Conservation (phyloP, 1,140 invertebrate genomes). For the Drosophila ficusphila region DNA sequence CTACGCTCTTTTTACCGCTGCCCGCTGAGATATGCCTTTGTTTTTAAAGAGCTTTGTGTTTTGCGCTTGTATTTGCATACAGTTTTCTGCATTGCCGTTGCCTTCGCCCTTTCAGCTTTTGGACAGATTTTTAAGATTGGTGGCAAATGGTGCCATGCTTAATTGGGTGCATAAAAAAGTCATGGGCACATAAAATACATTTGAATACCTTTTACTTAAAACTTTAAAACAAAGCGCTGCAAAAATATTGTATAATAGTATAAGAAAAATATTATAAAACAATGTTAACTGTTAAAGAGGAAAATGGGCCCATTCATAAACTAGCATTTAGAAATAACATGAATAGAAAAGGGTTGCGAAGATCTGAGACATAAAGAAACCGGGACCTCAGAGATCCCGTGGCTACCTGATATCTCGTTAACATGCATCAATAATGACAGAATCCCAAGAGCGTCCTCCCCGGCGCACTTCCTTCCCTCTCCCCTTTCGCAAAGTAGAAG, state of each 20-base stretch:
- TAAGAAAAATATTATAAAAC: too few relatives aligned
- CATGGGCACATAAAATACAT: too few relatives aligned
- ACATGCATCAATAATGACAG: slow-evolving; percentile 72
- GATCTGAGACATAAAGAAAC: slow-evolving; percentile 15
- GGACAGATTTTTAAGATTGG: slow-evolving; percentile 56
- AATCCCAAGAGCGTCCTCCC: slow-evolving; percentile 32
- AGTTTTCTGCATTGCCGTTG: slow-evolving; percentile 34
- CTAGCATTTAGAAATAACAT: neutral
- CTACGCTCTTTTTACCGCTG: slow-evolving; percentile 23
- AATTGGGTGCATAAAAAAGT: neutral
- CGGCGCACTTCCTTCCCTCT: neutral
- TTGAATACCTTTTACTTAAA: too few relatives aligned
- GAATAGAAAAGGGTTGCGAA: neutral
- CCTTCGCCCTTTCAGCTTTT: slow-evolving; percentile 67
- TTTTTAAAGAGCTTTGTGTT: slow-evolving; percentile 49
- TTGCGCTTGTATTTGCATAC: slow-evolving; percentile 29
- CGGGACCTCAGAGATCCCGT: slow-evolving; percentile 13
- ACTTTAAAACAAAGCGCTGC: too few relatives aligned
- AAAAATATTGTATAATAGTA: too few relatives aligned
- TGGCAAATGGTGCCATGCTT: slow-evolving; percentile 38
- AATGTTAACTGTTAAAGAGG: too few relatives aligned
- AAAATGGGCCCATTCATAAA: neutral
- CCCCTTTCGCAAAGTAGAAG: slow-evolving; percentile 13
- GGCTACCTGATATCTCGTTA: slow-evolving; percentile 77
- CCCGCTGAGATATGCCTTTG: slow-evolving; percentile 25